phyloP scores from a whole-genome alignment of 1,140 invertebrate genomes.

The Calephelis virginiensis region DNA sequence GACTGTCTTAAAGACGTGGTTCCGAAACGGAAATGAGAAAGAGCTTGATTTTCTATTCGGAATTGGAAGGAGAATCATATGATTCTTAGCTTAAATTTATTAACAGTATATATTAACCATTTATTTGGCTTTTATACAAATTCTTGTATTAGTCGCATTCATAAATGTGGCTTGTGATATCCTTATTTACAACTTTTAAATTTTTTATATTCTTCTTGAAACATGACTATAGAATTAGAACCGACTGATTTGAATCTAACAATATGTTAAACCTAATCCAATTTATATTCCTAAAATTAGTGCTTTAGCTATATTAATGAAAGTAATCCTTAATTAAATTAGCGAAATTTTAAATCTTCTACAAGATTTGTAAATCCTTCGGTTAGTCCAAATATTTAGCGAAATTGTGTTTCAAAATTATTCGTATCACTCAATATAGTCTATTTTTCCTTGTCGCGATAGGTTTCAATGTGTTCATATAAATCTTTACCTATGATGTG shows the following conservation, averaged over 20 bases:
- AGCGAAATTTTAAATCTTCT: constrained; percentile 9
- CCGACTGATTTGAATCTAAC: constrained; percentile 9
- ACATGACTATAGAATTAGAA: constrained; percentile 7
- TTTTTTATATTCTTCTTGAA: constrained; percentile 10
- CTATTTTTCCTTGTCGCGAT: constrained; percentile 39
- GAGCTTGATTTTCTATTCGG: constrained; percentile 1
- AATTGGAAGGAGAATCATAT: background rate
- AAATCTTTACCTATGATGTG: constrained; percentile 12
- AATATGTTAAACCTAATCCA: constrained; percentile 3
- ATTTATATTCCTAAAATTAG: constrained; percentile 13
- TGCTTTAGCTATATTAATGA: constrained; percentile 7
- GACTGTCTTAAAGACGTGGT: constrained; percentile 69
- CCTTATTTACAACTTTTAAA: constrained; percentile 11
- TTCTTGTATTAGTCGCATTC: constrained; percentile 2
- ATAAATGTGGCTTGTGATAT: constrained; percentile 7
- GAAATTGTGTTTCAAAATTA: constrained; percentile 53
- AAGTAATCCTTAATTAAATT: constrained; percentile 7
- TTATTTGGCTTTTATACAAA: constrained; percentile 6
- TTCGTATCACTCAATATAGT: constrained; percentile 42
- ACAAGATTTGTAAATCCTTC: constrained; percentile 5
- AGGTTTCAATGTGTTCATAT: constrained; percentile 8
- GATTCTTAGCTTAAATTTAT: constrained; percentile 6
- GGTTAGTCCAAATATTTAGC: constrained; percentile 72
- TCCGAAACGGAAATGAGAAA: constrained; percentile 26
- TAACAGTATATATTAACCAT: constrained; percentile 5